Evolutionary conservation across 2,797 vertebrate species (phyloP).

Genomic region (Gallinago solitaria): DNA sequence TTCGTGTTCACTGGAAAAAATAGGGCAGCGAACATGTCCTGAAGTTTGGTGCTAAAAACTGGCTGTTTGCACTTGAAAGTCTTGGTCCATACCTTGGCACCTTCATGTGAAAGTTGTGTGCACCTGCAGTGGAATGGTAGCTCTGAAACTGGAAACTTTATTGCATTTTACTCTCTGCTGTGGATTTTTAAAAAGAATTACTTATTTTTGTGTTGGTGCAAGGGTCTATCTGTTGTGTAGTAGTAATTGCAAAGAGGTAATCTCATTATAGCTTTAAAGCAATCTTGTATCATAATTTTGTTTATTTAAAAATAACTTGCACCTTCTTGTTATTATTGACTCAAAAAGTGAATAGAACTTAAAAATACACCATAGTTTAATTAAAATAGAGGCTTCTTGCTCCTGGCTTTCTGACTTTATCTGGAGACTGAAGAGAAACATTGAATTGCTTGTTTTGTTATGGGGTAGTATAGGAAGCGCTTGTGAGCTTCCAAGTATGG

Average conservation of each 20-base stretch:
- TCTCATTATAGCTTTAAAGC: background rate
- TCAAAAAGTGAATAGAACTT: background rate
- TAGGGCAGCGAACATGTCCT: background rate
- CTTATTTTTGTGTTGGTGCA: background rate
- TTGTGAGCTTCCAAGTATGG: background rate
- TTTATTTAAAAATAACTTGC: background rate
- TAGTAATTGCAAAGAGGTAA: background rate
- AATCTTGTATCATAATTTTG: background rate
- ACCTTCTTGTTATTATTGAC: background rate
- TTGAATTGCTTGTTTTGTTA: background rate
- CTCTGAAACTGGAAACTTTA: background rate
- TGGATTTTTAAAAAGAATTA: background rate
- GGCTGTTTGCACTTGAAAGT: background rate
- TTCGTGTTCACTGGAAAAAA: background rate
- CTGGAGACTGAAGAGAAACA: background rate
- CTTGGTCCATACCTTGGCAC: background rate
- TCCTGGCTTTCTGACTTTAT: background rate
- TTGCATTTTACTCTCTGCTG: background rate
- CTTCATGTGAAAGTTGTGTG: background rate
- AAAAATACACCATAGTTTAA: background rate
- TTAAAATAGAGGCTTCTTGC: background rate
- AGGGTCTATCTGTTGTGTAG: background rate
- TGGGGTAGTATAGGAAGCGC: background rate
- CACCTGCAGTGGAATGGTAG: rapidly evolving
- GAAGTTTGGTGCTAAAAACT: background rate